Evolutionary conservation across 2,888 invertebrate genomes (phyloP).

Genomic region (Himalopsyche japonica): DNA sequence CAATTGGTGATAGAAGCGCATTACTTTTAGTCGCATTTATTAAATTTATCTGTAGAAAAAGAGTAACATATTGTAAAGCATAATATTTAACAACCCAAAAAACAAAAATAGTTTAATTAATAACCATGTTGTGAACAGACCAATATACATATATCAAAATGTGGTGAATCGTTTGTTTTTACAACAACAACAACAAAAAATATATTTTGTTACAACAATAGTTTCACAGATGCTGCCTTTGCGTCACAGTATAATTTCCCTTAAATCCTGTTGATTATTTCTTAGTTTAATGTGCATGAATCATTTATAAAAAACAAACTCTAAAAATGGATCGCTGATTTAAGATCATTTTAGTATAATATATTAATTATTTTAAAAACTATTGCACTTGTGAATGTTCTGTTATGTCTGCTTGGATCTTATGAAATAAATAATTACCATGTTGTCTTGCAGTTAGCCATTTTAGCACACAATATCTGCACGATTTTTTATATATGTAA

Average conservation of each 20-base stretch:
- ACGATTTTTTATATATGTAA: neutral
- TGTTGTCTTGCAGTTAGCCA: neutral
- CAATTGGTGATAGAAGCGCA: no score
- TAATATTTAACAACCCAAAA: no score
- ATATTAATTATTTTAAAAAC: neutral
- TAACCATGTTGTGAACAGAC: no score
- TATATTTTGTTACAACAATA: no score
- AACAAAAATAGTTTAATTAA: no score
- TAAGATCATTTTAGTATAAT: neutral
- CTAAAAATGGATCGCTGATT: neutral
- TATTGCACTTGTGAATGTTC: neutral
- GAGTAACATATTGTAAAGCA: no score
- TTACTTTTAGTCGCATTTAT: no score
- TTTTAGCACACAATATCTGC: neutral
- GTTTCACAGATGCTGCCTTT: neutral
- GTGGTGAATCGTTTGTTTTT: neutral
- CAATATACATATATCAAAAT: no score
- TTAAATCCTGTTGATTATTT: neutral
- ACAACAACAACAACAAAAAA: no score
- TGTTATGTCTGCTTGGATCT: neutral
- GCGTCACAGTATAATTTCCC: neutral
- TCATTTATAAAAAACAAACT: neutral
- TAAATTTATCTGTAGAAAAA: no score
- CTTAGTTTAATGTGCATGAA: neutral
- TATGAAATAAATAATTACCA: neutral